These are phyloP conservation scores for Eubasilissa splendida DNA, from an alignment of 2,888 invertebrate species.

Conservation along the genomic window DNA sequence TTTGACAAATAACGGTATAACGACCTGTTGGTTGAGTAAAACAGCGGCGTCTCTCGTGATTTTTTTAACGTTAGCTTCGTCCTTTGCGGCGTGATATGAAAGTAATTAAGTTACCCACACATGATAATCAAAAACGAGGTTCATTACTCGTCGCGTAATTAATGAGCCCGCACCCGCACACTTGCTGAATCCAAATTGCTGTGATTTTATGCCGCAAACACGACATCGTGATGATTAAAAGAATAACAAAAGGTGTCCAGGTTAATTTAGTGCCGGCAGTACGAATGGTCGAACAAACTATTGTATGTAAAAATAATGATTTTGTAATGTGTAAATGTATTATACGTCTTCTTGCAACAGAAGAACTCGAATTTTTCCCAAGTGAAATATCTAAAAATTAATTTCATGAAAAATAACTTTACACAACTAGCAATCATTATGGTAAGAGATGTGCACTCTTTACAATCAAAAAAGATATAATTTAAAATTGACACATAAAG, in stretches of 20 bases:
- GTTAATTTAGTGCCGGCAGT: too few species aligned
- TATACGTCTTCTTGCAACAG: too few species aligned
- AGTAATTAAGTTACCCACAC: conserved; percentile 12
- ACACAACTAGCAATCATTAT: too few species aligned
- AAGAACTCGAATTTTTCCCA: too few species aligned
- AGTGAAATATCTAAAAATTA: too few species aligned
- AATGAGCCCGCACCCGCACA: conserved; percentile 20
- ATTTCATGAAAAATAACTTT: too few species aligned
- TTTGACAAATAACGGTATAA: conserved; percentile 12
- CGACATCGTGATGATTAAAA: conserved; percentile 12
- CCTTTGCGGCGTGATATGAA: conserved; percentile 27
- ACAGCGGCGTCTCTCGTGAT: not conserved
- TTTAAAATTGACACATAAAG: too few species aligned
- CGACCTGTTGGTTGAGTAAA: conserved; percentile 27
- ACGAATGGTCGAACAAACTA: too few species aligned
- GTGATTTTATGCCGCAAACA: conserved; percentile 2
- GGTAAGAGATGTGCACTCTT: too few species aligned
- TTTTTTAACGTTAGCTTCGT: conserved; percentile 1
- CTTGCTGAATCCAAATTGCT: conserved; percentile 18
- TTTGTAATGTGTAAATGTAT: too few species aligned
- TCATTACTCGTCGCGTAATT: conserved; percentile 11
- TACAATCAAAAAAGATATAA: too few species aligned
- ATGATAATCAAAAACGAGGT: conserved; percentile 21
- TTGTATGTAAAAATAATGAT: too few species aligned
- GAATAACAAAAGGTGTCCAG: not conserved